Percentiles rank a stretch among this genome's conserved stretches.
These are phyloP conservation scores for Myanophis thanlyinensis DNA, from an alignment of 2,113 vertebrate genomes.

Conservation along the genomic window DNA sequence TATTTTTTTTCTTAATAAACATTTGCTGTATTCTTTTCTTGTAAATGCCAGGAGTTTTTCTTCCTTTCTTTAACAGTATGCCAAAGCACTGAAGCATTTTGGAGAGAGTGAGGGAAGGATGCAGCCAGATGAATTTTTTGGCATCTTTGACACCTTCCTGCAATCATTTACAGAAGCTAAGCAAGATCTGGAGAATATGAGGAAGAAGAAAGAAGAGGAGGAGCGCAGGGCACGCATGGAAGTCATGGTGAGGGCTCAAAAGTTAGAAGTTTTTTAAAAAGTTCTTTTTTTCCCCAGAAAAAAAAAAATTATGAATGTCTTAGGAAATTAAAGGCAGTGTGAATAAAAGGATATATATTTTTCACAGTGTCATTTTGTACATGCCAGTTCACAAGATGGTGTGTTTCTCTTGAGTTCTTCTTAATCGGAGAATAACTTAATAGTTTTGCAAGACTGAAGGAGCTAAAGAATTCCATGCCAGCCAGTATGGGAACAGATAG, in stretches of 20 bases:
- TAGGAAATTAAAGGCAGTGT: neutral
- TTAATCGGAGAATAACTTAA: neutral
- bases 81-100: constrained; percentile 90
- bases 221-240: constrained; percentile 93
- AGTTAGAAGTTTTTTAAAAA: neutral
- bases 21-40: constrained; percentile 16
- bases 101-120: constrained; percentile 87
- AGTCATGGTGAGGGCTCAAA: constrained; percentile 80
- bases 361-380: neutral
- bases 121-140: constrained; percentile 98
- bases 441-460: neutral
- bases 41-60: constrained; percentile 33
- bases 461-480: neutral
- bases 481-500: neutral
- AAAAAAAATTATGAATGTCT: constrained; percentile 7
- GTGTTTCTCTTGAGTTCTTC: neutral
- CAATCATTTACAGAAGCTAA: constrained; percentile 90
- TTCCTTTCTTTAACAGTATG: constrained; percentile 73
- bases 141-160: constrained; percentile 94
- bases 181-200: constrained; percentile 95
- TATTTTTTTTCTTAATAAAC: neutral
- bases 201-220: constrained; percentile 91
- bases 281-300: neutral
- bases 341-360: neutral
- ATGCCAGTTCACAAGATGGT: neutral